Percentiles rank a stretch among this genome's conserved stretches.
Evolutionary conservation across 2,113 vertebrate species (phyloP).

Genomic region (Ascaphus truei): DNA sequence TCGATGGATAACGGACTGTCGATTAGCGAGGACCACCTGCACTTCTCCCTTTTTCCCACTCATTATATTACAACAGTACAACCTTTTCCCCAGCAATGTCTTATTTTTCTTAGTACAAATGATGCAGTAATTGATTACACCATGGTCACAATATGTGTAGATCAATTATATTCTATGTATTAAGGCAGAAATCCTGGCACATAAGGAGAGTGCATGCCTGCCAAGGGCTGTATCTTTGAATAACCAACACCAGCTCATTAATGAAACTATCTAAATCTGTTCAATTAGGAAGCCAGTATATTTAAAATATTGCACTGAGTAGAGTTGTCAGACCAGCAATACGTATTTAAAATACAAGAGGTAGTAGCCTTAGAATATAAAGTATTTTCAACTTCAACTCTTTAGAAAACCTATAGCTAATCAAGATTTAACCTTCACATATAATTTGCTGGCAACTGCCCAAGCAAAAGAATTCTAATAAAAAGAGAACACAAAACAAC

Average conservation of each 20-base stretch:
- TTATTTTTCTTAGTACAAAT: slow-evolving; percentile 35
- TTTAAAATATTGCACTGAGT: fast-evolving
- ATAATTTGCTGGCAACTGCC: not conserved
- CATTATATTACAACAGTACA: too few relatives aligned
- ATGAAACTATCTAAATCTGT: slow-evolving; percentile 35
- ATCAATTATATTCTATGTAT: slow-evolving; percentile 16
- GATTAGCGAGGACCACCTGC: too few relatives aligned
- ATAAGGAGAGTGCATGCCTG: slow-evolving; percentile 30
- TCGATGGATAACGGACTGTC: too few relatives aligned
- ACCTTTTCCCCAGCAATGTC: too few relatives aligned
- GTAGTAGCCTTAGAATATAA: not conserved
- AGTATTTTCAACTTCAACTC: not conserved
- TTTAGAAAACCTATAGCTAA: not conserved
- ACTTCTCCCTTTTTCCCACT: too few relatives aligned
- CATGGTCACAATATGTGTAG: not conserved
- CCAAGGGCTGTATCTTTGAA: slow-evolving; percentile 38
- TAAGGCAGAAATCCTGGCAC: slow-evolving; percentile 36
- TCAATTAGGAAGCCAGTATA: not conserved
- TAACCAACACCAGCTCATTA: slow-evolving; percentile 43
- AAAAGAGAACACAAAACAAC: not conserved
- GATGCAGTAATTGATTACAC: not conserved
- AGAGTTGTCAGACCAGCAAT: not conserved
- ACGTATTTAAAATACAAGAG: not conserved
- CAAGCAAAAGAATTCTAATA: not conserved
- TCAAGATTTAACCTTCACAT: not conserved